Percentiles rank a stretch among this genome's conserved stretches.
phyloP scores from a whole-genome alignment of 2,797 vertebrate species.

The Gallirallus australis region DNA sequence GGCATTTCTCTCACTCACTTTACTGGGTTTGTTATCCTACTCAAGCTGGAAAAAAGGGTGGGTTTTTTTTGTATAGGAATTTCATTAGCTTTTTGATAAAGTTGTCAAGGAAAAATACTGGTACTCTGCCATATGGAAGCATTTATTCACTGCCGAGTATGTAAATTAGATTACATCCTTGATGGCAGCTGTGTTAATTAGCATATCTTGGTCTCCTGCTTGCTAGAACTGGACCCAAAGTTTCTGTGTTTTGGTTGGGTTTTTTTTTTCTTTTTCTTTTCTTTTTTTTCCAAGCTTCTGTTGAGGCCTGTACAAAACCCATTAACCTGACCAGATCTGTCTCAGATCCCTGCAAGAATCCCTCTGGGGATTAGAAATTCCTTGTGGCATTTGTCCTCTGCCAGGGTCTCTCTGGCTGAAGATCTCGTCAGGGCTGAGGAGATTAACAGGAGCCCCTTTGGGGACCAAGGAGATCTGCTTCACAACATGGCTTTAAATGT shows the following conservation, averaged over 20 bases:
- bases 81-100: conserved; percentile 64
- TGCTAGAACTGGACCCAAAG: conserved; percentile 17
- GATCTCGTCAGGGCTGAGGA: not conserved
- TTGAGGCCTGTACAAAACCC: not conserved
- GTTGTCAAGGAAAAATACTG: conserved; percentile 69
- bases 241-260: not conserved
- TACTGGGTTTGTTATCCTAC: not conserved
- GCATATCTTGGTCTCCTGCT: conserved; percentile 34
- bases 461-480: not conserved
- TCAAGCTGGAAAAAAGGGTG: not conserved
- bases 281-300: not conserved
- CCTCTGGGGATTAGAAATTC: not conserved
- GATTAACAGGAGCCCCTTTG: not conserved
- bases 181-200: conserved; percentile 62
- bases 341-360: not conserved
- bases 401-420: not conserved
- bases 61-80: not conserved
- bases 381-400: not conserved
- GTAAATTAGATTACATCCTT: conserved; percentile 70
- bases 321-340: not conserved
- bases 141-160: conserved; percentile 66
- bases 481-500: not conserved
- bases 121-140: conserved; percentile 68
- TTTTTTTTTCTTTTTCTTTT: not conserved
- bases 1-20: not conserved